A percentile compares a stretch with the other conserved stretches of the same genome.
These are phyloP conservation scores for Phymastichus coffea DNA, from an alignment of 1,140 invertebrate species.

Conservation along the genomic window DNA sequence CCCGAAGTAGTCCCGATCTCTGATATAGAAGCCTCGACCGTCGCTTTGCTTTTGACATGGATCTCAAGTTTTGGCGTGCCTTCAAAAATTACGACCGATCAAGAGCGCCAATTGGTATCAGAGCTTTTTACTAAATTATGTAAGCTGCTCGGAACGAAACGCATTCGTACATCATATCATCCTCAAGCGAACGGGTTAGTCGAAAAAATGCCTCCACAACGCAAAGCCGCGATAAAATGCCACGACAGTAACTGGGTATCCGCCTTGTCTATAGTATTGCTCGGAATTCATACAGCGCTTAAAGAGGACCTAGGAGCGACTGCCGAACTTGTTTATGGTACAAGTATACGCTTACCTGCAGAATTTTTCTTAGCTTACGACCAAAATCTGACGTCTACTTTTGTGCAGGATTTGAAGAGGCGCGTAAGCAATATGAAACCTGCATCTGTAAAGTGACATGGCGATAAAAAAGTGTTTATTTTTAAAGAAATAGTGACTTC, in stretches of 20 bases:
- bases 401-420: constrained; percentile 5
- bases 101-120: constrained; percentile 40
- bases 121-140: constrained; percentile 32
- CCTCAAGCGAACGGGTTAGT: constrained; percentile 30
- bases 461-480: too few species aligned
- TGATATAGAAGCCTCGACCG: constrained; percentile 31
- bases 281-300: constrained; percentile 35
- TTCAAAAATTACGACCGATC: constrained; percentile 38
- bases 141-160: constrained; percentile 31
- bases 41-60: constrained; percentile 34
- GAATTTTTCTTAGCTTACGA: constrained; percentile 37
- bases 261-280: constrained; percentile 40
- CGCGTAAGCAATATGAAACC: constrained; percentile 17
- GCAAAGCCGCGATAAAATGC: constrained; percentile 22
- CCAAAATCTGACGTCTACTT: background rate
- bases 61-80: constrained; percentile 39
- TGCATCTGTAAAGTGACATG: constrained; percentile 4
- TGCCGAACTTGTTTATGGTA: constrained; percentile 46
- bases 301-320: constrained; percentile 39
- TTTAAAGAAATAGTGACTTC: constrained; percentile 1
- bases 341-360: constrained; percentile 39
- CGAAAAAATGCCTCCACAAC: constrained; percentile 19
- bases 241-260: constrained; percentile 31
- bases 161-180: constrained; percentile 41
- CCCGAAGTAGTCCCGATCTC: constrained; percentile 36